Evolutionary conservation across 2,888 invertebrate genomes (phyloP), one percentile per base, ranked within the genome.

Genomic region (Drosophila phalerata): DNA sequence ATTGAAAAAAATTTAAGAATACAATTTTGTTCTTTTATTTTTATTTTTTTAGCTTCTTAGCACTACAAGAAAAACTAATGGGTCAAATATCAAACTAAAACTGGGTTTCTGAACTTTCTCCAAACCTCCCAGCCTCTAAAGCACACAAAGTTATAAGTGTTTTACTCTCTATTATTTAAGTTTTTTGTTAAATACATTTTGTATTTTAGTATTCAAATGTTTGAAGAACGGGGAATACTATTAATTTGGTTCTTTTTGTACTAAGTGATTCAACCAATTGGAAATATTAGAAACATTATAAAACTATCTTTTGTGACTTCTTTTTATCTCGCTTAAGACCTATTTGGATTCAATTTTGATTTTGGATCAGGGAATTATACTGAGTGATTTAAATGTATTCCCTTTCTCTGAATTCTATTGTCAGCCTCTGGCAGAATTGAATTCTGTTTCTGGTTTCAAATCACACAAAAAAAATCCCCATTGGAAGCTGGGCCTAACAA

Each of bases 401-500:
- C 34, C 51, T 56, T 73, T 66, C 48, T 73, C 32, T 38, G 2
- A 0, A 32, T 42, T 53, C 28, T 42, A 30, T 2, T 5, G 32
- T 13, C 42, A 9, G 30, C 17, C 3, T 9, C 10, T 47, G 15
- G 22, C n/a, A 30, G 37, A 6, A 6, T 9, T n/a, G 11, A 30
- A 17, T 37, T 28, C 34, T 28, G 34, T 43, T 19, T 47, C 45
- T 30, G 19, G 45, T 55, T 62, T 47, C 8, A 6, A 4, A 13
- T 28, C 38, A 58, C 25, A 45, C 30, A 22, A 49, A 77, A 71
- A 73, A 73, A 65, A 10, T 30, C 51, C 76, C 72, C 48, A 8
- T 22, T 40, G 45, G 10, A 15, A 42, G 17, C 13, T 68, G 51
- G 10, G 15, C 17, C 38, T n/a, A 69, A 69, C 55, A 30, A 34